A percentile compares a stretch with the other conserved stretches of the same genome.
Conservation (phyloP, 2,113 vertebrate genomes). For the Glaucomys volans region DNA sequence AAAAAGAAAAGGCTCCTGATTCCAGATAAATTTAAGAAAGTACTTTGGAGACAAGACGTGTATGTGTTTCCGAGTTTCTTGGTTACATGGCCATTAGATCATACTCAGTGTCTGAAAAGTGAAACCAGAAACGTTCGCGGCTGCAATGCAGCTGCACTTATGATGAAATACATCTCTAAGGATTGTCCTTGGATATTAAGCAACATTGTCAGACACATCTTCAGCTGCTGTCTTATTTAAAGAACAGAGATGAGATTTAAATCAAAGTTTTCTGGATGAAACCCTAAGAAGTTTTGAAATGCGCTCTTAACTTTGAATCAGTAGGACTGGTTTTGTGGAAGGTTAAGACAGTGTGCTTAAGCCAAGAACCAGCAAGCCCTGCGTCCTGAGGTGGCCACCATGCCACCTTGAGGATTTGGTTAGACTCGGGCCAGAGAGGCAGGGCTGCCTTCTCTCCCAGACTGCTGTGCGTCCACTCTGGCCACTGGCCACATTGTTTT, state of each 20-base stretch:
- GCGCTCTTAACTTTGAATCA: not conserved
- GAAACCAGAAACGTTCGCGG: not conserved
- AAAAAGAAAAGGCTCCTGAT: not conserved
- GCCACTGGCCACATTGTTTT: fast-evolving
- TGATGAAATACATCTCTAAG: not conserved
- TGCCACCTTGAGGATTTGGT: fast-evolving
- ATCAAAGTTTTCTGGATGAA: not conserved
- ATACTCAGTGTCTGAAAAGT: not conserved
- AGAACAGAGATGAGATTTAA: not conserved
- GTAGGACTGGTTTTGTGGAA: not conserved
- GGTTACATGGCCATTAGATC: not conserved
- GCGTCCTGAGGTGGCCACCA: not conserved
- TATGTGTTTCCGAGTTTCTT: conserved; percentile 27
- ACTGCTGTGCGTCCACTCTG: fast-evolving
- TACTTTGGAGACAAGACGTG: not conserved
- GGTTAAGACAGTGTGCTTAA: not conserved
- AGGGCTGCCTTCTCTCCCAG: not conserved
- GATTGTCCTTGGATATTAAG: not conserved
- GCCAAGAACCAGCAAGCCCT: not conserved
- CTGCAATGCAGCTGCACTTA: not conserved
- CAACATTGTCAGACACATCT: not conserved
- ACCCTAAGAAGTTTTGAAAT: not conserved
- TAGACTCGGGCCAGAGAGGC: not conserved
- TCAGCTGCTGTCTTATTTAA: not conserved
- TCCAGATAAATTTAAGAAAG: not conserved